These are phyloP conservation scores for Nineta flava DNA, from an alignment of 2,888 invertebrate genomes.

Conservation along the genomic window DNA sequence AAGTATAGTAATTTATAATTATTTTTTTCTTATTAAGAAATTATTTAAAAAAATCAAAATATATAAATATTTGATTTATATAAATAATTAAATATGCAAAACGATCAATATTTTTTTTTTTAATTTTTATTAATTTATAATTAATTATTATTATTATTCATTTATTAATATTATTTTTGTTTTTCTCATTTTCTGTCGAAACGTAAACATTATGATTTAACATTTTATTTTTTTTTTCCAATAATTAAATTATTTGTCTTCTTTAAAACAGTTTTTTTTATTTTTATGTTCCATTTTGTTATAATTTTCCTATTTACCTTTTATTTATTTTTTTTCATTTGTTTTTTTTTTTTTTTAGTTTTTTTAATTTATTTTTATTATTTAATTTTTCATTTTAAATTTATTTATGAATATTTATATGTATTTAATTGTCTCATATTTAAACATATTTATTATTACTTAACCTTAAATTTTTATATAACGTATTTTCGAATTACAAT, in stretches of 20 bases:
- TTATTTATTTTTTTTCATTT: constrained; percentile 9
- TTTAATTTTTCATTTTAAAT: constrained; percentile 5
- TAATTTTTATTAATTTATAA: constrained; percentile 11
- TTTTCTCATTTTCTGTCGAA: constrained; percentile 10
- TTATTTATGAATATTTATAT: no score
- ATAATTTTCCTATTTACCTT: constrained; percentile 9
- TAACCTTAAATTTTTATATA: no score
- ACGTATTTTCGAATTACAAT: no score
- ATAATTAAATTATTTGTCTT: constrained; percentile 18
- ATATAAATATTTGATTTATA: no score
- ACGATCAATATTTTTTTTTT: constrained; percentile 6
- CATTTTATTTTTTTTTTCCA: constrained; percentile 12
- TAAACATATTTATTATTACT: no score
- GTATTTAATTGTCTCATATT: no score
- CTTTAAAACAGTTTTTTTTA: constrained; percentile 13
- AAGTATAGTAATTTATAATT: no score
- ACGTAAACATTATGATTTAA: constrained; percentile 11
- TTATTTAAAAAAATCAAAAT: no score
- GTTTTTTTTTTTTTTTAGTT: constrained; percentile 8
- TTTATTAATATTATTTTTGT: constrained; percentile 13
- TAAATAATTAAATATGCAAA: no score
- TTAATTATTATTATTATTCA: constrained; percentile 15
- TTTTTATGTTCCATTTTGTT: constrained; percentile 13
- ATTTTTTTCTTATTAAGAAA: no score
- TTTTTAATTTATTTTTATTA: constrained; percentile 6